These are phyloP conservation scores for Nysson spinosus DNA, from an alignment of 2,888 invertebrate genomes.

Conservation along the genomic window DNA sequence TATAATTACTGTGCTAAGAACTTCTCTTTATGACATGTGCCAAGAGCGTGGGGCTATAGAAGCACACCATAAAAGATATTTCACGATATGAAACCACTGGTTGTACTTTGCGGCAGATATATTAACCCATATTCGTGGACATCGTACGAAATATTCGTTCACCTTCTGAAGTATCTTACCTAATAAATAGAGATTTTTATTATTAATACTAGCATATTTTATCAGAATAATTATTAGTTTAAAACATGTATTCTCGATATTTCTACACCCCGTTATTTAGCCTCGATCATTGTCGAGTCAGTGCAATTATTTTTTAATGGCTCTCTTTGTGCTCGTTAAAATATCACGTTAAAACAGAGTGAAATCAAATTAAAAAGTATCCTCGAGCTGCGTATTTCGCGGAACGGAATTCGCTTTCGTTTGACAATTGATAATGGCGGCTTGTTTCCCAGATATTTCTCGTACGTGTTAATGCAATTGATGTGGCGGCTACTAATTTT, in stretches of 20 bases:
- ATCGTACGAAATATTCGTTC: not conserved
- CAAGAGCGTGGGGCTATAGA: constrained; percentile 7
- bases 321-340: not conserved
- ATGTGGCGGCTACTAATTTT: constrained; percentile 14
- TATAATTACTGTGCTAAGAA: constrained; percentile 47
- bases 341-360: constrained; percentile 24
- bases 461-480: constrained; percentile 40
- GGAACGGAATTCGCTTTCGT: constrained; percentile 15
- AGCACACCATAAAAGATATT: constrained; percentile 29
- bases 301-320: constrained; percentile 22
- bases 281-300: not conserved
- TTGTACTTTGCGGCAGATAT: constrained; percentile 29
- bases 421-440: constrained; percentile 31
- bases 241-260: no score
- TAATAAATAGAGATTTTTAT: not conserved
- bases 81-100: constrained; percentile 17
- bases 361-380: constrained; percentile 17
- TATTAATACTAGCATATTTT: no score
- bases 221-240: no score
- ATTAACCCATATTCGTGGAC: constrained; percentile 41
- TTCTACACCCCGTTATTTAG: no score
- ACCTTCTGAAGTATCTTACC: not conserved
- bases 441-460: constrained; percentile 44
- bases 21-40: constrained; percentile 35
- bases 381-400: not conserved